Percentiles rank a stretch among this genome's conserved stretches.
Evolutionary conservation across 2,113 vertebrate genomes (phyloP).

Genomic region (Girardinichthys multiradiatus): DNA sequence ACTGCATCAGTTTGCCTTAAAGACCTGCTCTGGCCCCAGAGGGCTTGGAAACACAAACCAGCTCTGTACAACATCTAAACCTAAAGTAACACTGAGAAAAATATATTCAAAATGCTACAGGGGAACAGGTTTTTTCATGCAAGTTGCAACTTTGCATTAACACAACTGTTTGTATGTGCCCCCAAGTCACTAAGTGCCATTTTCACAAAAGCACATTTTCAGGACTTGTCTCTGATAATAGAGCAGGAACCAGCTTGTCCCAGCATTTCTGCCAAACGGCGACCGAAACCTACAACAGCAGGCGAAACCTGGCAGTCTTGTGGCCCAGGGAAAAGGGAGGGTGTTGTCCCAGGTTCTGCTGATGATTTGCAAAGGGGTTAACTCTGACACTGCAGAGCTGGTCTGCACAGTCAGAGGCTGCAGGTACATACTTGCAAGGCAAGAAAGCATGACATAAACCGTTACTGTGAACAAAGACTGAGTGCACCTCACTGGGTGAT

Average conservation of each 20-base stretch:
- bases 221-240: constrained; percentile 61
- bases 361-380: constrained; percentile 62
- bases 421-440: constrained; percentile 65
- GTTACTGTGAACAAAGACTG: constrained; percentile 60
- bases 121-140: constrained; percentile 3
- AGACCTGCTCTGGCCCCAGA: constrained; percentile 34
- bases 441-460: constrained; percentile 46
- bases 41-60: constrained; percentile 45
- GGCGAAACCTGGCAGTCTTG: constrained; percentile 79
- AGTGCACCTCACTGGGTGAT: constrained; percentile 1
- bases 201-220: constrained; percentile 45
- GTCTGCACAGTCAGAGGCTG: constrained; percentile 72
- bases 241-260: constrained; percentile 78
- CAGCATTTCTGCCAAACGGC: constrained; percentile 62
- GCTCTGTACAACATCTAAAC: constrained; percentile 7
- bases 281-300: constrained; percentile 77
- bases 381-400: constrained; percentile 75
- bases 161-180: constrained; percentile 20
- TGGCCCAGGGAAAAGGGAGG: constrained; percentile 65
- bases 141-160: constrained; percentile 8
- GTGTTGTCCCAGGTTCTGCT: constrained; percentile 63
- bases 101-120: constrained; percentile 15
- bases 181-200: constrained; percentile 41
- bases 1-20: constrained; percentile 5
- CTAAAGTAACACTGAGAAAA: constrained; percentile 3